Evolutionary conservation across 2,888 invertebrate genomes (phyloP), one percentile per base, ranked within the genome.

Genomic region (Lasioglossum malachurum): DNA sequence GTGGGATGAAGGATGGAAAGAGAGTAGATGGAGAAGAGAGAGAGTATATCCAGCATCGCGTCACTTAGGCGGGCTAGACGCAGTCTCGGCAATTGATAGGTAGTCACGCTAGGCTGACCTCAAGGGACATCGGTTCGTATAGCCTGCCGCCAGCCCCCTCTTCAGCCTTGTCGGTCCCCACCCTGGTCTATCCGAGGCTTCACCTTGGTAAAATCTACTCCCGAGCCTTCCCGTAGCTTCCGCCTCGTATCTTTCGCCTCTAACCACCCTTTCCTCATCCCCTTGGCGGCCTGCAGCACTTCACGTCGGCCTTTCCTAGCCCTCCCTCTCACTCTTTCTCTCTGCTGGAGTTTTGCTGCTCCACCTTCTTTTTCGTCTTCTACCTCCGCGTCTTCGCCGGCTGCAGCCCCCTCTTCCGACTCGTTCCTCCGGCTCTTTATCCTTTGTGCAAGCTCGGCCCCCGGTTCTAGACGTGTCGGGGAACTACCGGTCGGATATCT

Each of bases 41-140:
- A 57, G 31, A 4, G 86, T 91, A 87, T 89, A 90, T 90, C 86
- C 89, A 89, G 76, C 88, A 86, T 86, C 89, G 89, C 88, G 88
- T 92, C 89, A 88, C 89, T 89, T 87, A 90, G 84, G 77, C 88
- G 89, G 80, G 86, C 89, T 87, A 90, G 88, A 90, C 89, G 89
- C 82, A 92, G 92, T 88, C 91, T 89, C 90, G 86, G 90, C 90
- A 91, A 93, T 92, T 93, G 93, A 92, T 93, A 93, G 93, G 92
- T 91, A 93, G 93, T 91, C 92, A 92, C 92, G 92, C 90, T 90
- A 92, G 90, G 90, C 92, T 93, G 92, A 92, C 92, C 93, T 92
- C 93, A 86, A 90, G 92, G 91, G 93, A 93, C 93, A 93, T 90
- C 89, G 83, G 90, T 90, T 91, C 89, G 90, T 87, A 90, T 87